Evolutionary conservation across 2,113 vertebrate genomes (phyloP).

Genomic region (Orientallactaga bullata): DNA sequence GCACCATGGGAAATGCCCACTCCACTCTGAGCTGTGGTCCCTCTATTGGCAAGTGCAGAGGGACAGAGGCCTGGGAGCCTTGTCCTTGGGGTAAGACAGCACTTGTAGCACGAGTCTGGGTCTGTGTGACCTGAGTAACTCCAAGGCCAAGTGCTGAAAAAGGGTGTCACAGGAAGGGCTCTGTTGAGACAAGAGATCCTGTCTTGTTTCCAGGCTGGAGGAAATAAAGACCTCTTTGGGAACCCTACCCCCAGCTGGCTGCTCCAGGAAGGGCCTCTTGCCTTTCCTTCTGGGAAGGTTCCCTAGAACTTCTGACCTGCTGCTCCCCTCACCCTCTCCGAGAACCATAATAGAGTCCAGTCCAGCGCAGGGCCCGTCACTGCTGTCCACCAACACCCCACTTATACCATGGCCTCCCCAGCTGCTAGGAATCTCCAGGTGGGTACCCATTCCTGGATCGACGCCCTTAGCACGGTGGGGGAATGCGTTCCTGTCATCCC

Average conservation of each 20-base stretch:
- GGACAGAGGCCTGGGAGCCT: conserved; percentile 1
- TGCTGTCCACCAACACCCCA: not conserved
- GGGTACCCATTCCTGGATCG: not conserved
- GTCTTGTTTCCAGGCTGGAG: conserved; percentile 54
- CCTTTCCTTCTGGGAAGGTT: conserved; percentile 30
- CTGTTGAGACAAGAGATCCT: conserved; percentile 67
- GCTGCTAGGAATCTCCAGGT: not conserved
- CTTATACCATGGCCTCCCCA: not conserved
- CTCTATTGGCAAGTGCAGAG: not conserved
- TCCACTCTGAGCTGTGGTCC: not conserved
- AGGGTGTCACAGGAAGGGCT: conserved; percentile 51
- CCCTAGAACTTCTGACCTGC: conserved; percentile 5
- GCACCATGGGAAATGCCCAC: accelerated
- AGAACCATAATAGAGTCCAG: not conserved
- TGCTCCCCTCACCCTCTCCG: not conserved
- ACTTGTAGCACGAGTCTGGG: not conserved
- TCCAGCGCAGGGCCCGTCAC: not conserved
- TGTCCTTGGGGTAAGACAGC: not conserved
- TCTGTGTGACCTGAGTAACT: not conserved
- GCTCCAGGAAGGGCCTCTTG: not conserved
- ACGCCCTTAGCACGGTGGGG: conserved; percentile 82
- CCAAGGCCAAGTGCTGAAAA: conserved; percentile 46
- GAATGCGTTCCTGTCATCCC: conserved; percentile 88
- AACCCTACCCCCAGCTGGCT: conserved; percentile 12
- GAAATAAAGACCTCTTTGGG: conserved; percentile 72